Conservation (phyloP, 2,797 vertebrate genomes). For the Dipus sagitta region DNA sequence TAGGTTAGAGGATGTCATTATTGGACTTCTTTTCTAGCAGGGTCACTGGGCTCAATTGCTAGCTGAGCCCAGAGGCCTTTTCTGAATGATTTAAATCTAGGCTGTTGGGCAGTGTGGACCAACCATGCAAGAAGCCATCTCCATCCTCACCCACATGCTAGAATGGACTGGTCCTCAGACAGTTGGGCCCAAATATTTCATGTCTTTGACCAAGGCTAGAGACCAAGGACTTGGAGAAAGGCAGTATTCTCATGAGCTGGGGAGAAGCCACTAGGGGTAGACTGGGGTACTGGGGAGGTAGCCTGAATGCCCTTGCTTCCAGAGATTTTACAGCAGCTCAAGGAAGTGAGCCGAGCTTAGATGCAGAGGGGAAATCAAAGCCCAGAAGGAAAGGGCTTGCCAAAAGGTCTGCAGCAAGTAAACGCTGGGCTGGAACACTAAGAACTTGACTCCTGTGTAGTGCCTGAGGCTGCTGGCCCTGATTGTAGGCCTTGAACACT, state of each 20-base stretch:
- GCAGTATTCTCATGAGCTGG: background rate
- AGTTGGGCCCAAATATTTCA: background rate
- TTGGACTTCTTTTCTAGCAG: background rate
- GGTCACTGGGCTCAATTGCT: background rate
- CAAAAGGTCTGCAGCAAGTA: background rate
- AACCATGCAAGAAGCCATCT: background rate
- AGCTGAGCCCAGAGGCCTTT: background rate
- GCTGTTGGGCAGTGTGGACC: background rate
- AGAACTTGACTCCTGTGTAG: background rate
- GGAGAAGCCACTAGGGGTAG: background rate
- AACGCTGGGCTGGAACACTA: background rate
- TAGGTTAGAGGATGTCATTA: background rate
- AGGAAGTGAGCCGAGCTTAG: slow-evolving; percentile 2
- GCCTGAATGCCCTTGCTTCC: slow-evolving; percentile 7
- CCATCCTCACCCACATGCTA: background rate
- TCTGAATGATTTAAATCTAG: background rate
- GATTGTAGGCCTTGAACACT: background rate
- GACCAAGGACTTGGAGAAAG: background rate
- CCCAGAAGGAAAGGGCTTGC: background rate
- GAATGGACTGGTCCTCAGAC: background rate
- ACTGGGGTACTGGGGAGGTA: background rate
- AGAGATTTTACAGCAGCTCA: slow-evolving; percentile 24
- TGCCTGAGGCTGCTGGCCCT: background rate
- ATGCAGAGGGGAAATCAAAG: background rate
- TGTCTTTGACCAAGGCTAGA: background rate